A percentile compares a stretch with the other conserved stretches of the same genome.
phyloP scores from a whole-genome alignment of 2,888 invertebrate genomes.

The Stictocephala bisonia region DNA sequence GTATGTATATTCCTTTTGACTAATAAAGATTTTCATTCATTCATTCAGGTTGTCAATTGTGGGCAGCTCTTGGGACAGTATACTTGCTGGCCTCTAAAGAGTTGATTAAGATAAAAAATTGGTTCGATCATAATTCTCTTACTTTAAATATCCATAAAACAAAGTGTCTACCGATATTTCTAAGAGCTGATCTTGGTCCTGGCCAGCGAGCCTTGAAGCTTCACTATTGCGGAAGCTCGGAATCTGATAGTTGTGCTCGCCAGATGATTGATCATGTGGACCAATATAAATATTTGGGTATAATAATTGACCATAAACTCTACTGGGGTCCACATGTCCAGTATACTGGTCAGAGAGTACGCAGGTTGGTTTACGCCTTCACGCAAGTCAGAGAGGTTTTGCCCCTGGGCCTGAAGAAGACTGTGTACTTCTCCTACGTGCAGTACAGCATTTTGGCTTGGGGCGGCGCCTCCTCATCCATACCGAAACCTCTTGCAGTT shows the following conservation, averaged over 20 bases:
- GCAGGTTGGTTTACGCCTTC: conserved; percentile 9
- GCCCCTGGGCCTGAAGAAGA: neutral
- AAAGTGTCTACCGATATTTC: conserved; percentile 38
- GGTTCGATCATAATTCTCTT: conserved; percentile 38
- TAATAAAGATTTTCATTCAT: no score
- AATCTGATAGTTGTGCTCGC: neutral
- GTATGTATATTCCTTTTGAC: no score
- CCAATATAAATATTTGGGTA: conserved; percentile 36
- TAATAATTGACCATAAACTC: conserved; percentile 25
- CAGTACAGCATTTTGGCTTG: conserved; percentile 38
- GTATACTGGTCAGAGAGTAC: neutral
- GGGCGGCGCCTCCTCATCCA: conserved; percentile 26
- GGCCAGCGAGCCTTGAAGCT: neutral
- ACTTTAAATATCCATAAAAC: conserved; percentile 43
- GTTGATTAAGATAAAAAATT: conserved; percentile 8
- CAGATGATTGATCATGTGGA: conserved; percentile 26
- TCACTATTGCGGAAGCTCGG: conserved; percentile 11
- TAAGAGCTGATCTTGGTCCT: neutral
- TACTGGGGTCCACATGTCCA: conserved; percentile 24
- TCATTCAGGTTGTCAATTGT: neutral
- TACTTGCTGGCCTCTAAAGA: conserved; percentile 17
- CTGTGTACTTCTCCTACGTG: conserved; percentile 31
- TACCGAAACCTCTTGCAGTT: conserved; percentile 21
- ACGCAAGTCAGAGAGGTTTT: neutral
- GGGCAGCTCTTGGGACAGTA: conserved; percentile 39